Evolutionary conservation across 2,888 invertebrate genomes (phyloP).

Genomic region (Temnothorax unifasciatus): DNA sequence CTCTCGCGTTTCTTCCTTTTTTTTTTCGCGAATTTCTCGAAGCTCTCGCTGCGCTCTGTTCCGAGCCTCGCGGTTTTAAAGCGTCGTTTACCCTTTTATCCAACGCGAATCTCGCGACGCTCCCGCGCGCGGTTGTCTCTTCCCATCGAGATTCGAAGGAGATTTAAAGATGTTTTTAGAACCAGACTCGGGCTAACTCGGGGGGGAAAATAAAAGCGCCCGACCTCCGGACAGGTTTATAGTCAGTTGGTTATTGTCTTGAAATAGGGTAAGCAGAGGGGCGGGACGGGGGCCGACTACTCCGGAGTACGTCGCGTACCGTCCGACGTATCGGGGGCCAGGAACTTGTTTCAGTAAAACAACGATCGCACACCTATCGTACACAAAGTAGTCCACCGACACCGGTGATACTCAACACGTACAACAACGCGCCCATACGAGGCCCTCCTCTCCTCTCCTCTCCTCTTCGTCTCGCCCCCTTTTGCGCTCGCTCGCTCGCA

Average conservation of each 20-base stretch:
- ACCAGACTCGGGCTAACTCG: slow-evolving; percentile 18
- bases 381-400: slow-evolving; percentile 33
- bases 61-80: background rate
- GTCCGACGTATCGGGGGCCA: background rate
- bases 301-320: background rate
- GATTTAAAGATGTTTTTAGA: background rate
- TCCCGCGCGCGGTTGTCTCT: background rate
- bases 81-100: background rate
- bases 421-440: background rate
- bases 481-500: background rate
- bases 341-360: slow-evolving; percentile 53
- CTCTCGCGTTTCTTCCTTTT: background rate
- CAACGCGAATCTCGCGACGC: background rate
- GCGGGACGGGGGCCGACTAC: slow-evolving; percentile 47
- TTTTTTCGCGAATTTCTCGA: slow-evolving; percentile 11
- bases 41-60: background rate
- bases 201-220: slow-evolving; percentile 37
- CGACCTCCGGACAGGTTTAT: slow-evolving; percentile 78
- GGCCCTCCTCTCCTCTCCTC: background rate
- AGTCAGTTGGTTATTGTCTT: slow-evolving; percentile 78
- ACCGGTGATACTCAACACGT: slow-evolving; percentile 28
- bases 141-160: slow-evolving; percentile 1
- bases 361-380: slow-evolving; percentile 25
- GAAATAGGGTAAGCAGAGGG: slow-evolving; percentile 74
- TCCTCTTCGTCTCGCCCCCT: background rate